phyloP scores from a whole-genome alignment of 2,888 invertebrate genomes.

The Esperia sulphurella region DNA sequence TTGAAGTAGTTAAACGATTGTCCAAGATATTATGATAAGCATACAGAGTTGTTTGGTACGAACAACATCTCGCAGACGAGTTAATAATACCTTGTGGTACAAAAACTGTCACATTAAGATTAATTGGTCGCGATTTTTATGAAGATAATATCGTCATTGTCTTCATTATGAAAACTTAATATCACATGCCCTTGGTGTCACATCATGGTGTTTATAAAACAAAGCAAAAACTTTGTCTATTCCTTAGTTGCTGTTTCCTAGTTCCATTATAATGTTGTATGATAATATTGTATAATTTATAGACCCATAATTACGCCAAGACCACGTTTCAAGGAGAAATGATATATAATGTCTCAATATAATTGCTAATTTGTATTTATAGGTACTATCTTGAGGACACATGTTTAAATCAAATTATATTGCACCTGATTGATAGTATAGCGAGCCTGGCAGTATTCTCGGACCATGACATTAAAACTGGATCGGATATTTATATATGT shows the following conservation, averaged over 20 bases:
- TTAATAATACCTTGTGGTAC: conserved; percentile 1
- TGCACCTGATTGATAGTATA: conserved; percentile 24
- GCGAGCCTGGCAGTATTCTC: conserved; percentile 24
- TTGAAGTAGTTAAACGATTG: conserved; percentile 6
- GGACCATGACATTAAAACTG: conserved; percentile 44
- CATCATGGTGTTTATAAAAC: conserved; percentile 1
- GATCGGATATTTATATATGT: conserved; percentile 23
- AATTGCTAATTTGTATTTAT: conserved; percentile 5
- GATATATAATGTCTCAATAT: conserved; percentile 3
- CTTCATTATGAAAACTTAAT: not conserved
- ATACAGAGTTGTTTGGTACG: not conserved
- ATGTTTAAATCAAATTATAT: conserved; percentile 7
- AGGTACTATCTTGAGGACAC: conserved; percentile 7
- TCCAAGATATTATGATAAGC: not conserved
- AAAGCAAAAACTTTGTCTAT: conserved; percentile 12
- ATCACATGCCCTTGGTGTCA: conserved; percentile 5
- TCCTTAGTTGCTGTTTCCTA: conserved; percentile 9
- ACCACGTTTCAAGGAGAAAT: conserved; percentile 5
- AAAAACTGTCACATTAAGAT: conserved; percentile 8
- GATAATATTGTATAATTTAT: not conserved
- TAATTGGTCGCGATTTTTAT: conserved; percentile 4
- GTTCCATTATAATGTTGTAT: not conserved
- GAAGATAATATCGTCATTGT: conserved; percentile 1
- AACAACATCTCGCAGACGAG: not conserved
- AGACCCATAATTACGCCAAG: not conserved